Evolutionary conservation across 2,113 vertebrate genomes (phyloP).

Genomic region (Nibea albiflora): DNA sequence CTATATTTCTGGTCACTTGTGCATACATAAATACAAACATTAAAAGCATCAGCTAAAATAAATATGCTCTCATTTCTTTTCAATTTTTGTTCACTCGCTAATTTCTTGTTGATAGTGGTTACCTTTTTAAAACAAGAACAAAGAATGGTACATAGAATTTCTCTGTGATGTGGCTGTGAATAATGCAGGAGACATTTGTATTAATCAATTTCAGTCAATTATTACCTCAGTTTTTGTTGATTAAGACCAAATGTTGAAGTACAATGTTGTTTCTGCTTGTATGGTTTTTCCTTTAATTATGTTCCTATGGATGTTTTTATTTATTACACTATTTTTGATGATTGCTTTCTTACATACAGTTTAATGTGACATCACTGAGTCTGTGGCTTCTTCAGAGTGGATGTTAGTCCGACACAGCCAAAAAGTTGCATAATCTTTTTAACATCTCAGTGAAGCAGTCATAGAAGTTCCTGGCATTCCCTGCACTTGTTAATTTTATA

Average conservation of each 20-base stretch:
- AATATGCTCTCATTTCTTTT: not conserved
- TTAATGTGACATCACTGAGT: slow-evolving; percentile 27
- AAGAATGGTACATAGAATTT: slow-evolving; percentile 3
- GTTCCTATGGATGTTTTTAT: slow-evolving; percentile 28
- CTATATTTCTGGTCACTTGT: not conserved
- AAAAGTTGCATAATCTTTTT: slow-evolving; percentile 10
- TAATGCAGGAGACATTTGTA: slow-evolving; percentile 10
- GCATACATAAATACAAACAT: not conserved
- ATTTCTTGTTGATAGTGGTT: not conserved
- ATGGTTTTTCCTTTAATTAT: slow-evolving; percentile 7
- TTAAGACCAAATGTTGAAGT: slow-evolving; percentile 75
- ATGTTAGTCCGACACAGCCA: slow-evolving; percentile 15
- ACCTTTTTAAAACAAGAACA: not conserved
- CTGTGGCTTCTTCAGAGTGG: slow-evolving; percentile 18
- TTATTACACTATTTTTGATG: slow-evolving; percentile 51
- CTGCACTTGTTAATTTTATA: slow-evolving; percentile 70
- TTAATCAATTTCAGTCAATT: slow-evolving; percentile 24
- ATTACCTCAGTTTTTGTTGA: slow-evolving; percentile 53
- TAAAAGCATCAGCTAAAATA: slow-evolving; percentile 3
- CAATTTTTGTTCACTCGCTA: not conserved
- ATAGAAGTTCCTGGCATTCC: slow-evolving; percentile 53
- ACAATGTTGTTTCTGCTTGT: slow-evolving; percentile 23
- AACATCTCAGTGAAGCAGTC: not conserved
- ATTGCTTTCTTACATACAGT: slow-evolving; percentile 25
- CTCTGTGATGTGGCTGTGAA: not conserved